Conservation (phyloP, 2,797 vertebrate genomes). For the Simalia tracyae region DNA sequence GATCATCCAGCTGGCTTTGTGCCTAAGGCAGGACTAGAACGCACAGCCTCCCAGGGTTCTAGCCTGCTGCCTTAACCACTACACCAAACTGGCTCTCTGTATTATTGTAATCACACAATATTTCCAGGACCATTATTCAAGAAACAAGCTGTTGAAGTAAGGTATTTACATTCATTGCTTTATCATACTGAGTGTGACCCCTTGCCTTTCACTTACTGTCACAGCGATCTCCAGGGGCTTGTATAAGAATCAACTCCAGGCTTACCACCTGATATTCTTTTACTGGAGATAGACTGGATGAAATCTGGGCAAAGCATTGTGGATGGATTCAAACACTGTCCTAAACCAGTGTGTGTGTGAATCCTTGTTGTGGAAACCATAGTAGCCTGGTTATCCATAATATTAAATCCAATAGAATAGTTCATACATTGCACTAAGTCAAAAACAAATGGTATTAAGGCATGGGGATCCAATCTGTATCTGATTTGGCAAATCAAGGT, state of each 20-base stretch:
- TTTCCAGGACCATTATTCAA: background rate
- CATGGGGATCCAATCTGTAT: background rate
- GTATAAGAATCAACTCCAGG: background rate
- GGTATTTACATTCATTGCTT: background rate
- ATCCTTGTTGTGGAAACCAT: background rate
- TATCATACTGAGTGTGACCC: background rate
- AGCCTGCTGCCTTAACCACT: no score
- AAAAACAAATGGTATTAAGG: background rate
- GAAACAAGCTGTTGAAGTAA: background rate
- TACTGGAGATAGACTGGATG: background rate
- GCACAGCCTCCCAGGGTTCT: no score
- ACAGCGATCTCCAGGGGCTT: background rate
- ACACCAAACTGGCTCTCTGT: background rate
- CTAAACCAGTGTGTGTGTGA: background rate
- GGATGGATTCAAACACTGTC: background rate
- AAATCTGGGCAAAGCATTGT: background rate
- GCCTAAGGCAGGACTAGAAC: no score
- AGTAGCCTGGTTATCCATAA: background rate
- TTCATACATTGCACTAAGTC: no score
- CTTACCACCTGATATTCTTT: background rate
- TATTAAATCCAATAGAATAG: background rate
- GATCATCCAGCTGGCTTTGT: background rate
- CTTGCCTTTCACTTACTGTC: background rate
- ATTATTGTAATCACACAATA: background rate
- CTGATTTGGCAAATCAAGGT: background rate